Evolutionary conservation across 2,113 vertebrate genomes (phyloP).

Genomic region (Lamprotornis superbus): DNA sequence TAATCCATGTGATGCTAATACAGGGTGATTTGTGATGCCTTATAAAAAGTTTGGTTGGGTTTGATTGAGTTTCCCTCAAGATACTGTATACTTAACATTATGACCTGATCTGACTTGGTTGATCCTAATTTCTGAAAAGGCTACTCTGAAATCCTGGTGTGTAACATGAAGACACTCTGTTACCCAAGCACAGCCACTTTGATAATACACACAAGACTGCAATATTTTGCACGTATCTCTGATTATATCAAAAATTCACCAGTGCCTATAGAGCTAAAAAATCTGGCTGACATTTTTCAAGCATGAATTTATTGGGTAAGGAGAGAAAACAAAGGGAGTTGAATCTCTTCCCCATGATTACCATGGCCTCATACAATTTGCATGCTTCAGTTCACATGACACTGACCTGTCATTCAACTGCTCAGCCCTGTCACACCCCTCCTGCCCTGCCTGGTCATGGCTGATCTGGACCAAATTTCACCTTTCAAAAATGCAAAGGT

Average conservation of each 20-base stretch:
- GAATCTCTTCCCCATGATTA: background rate
- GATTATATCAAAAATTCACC: slow-evolving; percentile 25
- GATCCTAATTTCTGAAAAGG: background rate
- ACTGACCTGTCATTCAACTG: slow-evolving; percentile 5
- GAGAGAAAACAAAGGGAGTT: slow-evolving; percentile 12
- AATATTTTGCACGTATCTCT: background rate
- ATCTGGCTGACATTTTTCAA: background rate
- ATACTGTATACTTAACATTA: background rate
- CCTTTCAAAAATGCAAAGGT: background rate
- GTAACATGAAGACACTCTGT: background rate
- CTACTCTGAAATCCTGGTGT: background rate
- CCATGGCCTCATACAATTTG: background rate
- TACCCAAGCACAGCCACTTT: background rate
- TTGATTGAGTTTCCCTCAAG: slow-evolving; percentile 56
- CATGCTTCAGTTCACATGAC: slow-evolving; percentile 7
- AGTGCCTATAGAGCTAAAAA: background rate
- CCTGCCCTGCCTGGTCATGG: background rate
- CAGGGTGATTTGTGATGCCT: slow-evolving; percentile 63
- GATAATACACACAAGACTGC: background rate
- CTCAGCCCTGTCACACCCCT: background rate
- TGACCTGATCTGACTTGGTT: background rate
- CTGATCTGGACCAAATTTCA: background rate
- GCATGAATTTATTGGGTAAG: background rate
- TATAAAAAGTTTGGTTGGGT: slow-evolving; percentile 59
- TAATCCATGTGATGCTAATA: slow-evolving; percentile 73